Percentiles rank a stretch among this genome's conserved stretches.
Conservation (phyloP, 2,888 invertebrate species). For the Tanypteryx hageni region DNA sequence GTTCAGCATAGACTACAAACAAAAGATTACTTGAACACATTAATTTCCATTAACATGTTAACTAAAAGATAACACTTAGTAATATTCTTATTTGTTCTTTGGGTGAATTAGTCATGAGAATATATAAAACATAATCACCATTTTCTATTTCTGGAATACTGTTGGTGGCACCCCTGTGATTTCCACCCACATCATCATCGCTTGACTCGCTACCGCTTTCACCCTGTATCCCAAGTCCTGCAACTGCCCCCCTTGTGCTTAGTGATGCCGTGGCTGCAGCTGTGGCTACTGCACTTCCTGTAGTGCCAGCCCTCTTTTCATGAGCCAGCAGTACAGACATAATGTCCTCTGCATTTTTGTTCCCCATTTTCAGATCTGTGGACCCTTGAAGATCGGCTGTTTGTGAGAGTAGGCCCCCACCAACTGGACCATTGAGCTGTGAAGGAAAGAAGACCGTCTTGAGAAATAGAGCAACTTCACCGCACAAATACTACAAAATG, state of each 20-base stretch:
- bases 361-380: background rate
- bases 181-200: slow-evolving; percentile 81
- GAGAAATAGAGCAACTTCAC: background rate
- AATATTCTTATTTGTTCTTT: too few relatives aligned
- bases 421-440: slow-evolving; percentile 36
- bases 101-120: too few relatives aligned
- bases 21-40: too few relatives aligned
- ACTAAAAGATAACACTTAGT: too few relatives aligned
- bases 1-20: too few relatives aligned
- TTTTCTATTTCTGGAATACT: slow-evolving; percentile 44
- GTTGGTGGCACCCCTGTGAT: background rate
- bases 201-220: slow-evolving; percentile 85
- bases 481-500: too few relatives aligned
- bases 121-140: slow-evolving; percentile 62
- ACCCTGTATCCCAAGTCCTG: slow-evolving; percentile 71
- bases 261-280: slow-evolving; percentile 80
- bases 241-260: slow-evolving; percentile 70
- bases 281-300: slow-evolving; percentile 76
- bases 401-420: slow-evolving; percentile 6
- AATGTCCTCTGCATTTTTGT: slow-evolving; percentile 82
- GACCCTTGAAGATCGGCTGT: background rate
- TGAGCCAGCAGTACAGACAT: slow-evolving; percentile 94
- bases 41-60: too few relatives aligned
- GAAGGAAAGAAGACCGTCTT: background rate
- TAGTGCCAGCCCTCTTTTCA: slow-evolving; percentile 85